Evolutionary conservation across 2,888 invertebrate species (phyloP), one percentile per base, ranked within the genome.

Genomic region (Apotomis betuletana): DNA sequence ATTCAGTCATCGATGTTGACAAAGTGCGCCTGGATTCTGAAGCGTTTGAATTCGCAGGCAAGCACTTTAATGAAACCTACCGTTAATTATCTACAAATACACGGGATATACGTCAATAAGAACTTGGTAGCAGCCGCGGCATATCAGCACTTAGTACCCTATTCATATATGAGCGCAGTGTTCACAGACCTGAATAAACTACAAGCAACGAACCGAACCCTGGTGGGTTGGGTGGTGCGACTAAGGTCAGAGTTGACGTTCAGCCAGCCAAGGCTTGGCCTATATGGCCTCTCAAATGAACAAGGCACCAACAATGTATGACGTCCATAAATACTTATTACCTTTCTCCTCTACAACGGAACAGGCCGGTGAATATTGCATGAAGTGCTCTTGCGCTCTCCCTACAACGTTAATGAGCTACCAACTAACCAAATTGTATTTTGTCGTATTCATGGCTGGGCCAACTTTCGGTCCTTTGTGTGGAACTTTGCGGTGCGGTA

Each of bases 301-400:
- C 4, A 44, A 44, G n/a, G 49, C 49, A 46, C 27, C 44, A 65
- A 55, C 55, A 27, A 46, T 44, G 46, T 38, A 55, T 12, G 62
- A 51, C 10, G 36, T 51, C 13, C 62, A 44, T 46, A 46, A 44
- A 46, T 46, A 27, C 64, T 44, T 55, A 64, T n/a, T 63, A 52
- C 49, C 49, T 62, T 62, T 62, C 41, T 44, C 52, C 9, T 41
- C 46, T 46, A 15, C 15, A 41, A 3, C 38, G 52, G 46, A 46
- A 44, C 12, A 36, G 38, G 78, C 81, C 81, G 74, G 78, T 87
- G 85, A 87, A 86, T 87, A 84, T 82, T 83, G 81, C 82, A 88
- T 83, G 78, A 78, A 76, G 61, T 63, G 57, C 67, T 68, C 57
- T 58, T 52, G 38, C 46, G 57, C 57, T 41, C 71, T 44, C 51